Evolutionary conservation across 2,113 vertebrate genomes (phyloP).

Genomic region (Pomatorhinus ruficollis): DNA sequence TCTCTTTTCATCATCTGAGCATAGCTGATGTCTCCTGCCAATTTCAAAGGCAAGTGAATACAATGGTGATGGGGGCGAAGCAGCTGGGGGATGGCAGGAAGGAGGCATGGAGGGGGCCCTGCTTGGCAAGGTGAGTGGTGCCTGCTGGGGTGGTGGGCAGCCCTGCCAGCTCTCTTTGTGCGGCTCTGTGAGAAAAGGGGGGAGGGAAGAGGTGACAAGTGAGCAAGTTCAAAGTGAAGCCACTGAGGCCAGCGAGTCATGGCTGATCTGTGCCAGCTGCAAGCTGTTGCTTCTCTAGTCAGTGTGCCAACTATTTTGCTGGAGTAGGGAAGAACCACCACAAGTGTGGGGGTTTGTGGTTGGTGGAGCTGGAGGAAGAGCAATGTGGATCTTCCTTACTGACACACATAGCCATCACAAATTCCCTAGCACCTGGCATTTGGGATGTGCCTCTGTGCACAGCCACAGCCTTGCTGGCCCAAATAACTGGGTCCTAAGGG

Average conservation of each 20-base stretch:
- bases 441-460: not conserved
- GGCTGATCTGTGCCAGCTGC: constrained; percentile 34
- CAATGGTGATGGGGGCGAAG: not conserved
- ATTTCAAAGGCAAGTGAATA: not conserved
- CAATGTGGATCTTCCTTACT: fast-evolving
- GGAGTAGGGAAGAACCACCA: not conserved
- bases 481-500: fast-evolving
- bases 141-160: not conserved
- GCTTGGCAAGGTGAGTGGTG: constrained; percentile 5
- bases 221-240: not conserved
- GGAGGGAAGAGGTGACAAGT: not conserved
- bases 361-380: not conserved
- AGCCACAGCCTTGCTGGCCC: not conserved
- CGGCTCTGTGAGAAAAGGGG: not conserved
- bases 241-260: not conserved
- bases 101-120: not conserved
- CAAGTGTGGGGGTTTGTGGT: fast-evolving
- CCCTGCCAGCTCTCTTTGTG: not conserved
- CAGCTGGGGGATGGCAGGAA: not conserved
- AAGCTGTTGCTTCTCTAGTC: not conserved
- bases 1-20: not conserved
- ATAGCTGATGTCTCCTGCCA: not conserved
- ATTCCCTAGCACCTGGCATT: not conserved
- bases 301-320: not conserved
- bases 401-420: not conserved